Evolutionary conservation across 2,888 invertebrate species (phyloP).

Genomic region (Plagiodera versicolora): DNA sequence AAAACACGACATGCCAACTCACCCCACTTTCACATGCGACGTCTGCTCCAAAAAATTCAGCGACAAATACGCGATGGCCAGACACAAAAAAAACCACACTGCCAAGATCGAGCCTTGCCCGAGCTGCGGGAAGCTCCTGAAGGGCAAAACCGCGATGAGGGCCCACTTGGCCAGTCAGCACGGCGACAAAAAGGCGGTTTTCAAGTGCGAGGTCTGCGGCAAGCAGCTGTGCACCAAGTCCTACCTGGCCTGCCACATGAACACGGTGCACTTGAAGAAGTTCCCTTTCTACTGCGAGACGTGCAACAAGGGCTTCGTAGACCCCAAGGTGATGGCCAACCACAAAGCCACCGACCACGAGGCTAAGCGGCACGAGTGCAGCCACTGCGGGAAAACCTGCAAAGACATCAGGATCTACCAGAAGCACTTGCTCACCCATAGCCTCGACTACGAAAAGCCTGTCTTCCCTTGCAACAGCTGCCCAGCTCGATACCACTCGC

Average conservation of each 20-base stretch:
- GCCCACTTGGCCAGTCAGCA: constrained; percentile 7
- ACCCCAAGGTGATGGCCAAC: background rate
- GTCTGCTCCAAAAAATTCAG: background rate
- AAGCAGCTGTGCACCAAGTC: constrained; percentile 27
- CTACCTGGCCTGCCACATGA: constrained; percentile 26
- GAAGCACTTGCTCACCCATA: constrained; percentile 28
- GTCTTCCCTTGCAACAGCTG: constrained; percentile 30
- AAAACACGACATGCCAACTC: background rate
- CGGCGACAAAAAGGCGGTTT: background rate
- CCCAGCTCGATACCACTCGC: constrained; percentile 2
- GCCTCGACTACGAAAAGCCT: constrained; percentile 27
- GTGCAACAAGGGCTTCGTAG: constrained; percentile 28
- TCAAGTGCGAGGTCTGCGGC: constrained; percentile 25
- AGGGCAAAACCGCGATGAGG: constrained; percentile 12
- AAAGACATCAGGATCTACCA: constrained; percentile 8
- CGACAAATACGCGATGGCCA: background rate
- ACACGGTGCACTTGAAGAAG: constrained; percentile 12
- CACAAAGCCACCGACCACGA: constrained; percentile 33
- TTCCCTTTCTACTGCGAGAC: constrained; percentile 42
- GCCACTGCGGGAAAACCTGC: background rate
- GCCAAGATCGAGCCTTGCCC: background rate
- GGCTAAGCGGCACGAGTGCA: constrained; percentile 38
- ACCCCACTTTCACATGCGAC: background rate
- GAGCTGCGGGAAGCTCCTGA: constrained; percentile 17
- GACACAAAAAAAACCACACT: background rate